phyloP scores from a whole-genome alignment of 2,113 vertebrate genomes.

The Arizona elegans region DNA sequence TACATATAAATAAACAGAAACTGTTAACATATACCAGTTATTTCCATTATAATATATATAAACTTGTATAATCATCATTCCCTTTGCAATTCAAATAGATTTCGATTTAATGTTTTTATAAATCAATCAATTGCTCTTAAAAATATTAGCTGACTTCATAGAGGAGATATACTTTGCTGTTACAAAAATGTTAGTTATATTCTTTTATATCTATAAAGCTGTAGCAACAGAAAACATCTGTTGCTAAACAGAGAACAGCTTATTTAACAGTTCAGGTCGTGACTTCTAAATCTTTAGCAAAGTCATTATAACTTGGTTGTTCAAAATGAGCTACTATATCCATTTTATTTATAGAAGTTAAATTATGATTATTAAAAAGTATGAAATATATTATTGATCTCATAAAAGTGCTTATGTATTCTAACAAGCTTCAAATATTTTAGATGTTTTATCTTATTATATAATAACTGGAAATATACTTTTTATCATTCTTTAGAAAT shows the following conservation, averaged over 20 bases:
- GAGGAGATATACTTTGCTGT: not conserved
- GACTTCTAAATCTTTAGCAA: not conserved
- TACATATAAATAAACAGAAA: not conserved
- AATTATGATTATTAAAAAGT: not conserved
- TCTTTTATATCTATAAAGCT: not conserved
- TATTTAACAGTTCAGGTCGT: not conserved
- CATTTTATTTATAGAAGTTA: not conserved
- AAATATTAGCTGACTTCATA: not conserved
- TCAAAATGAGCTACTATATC: not conserved
- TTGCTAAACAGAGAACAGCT: not conserved
- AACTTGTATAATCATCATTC: not conserved
- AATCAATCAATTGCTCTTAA: not conserved
- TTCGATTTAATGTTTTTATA: not conserved
- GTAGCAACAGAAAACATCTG: not conserved
- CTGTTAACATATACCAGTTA: not conserved
- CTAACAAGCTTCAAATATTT: not conserved
- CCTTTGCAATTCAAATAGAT: not conserved
- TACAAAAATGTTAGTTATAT: not conserved
- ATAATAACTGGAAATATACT: not conserved
- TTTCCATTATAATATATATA: slow-evolving; percentile 10
- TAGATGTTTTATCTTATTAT: not conserved
- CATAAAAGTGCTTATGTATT: not conserved
- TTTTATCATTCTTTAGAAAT: not conserved
- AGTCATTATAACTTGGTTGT: not conserved
- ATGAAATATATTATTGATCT: not conserved